Evolutionary conservation across 92 coral and sea anemone species (phyloP).

Genomic region (Diadumene lineata): DNA sequence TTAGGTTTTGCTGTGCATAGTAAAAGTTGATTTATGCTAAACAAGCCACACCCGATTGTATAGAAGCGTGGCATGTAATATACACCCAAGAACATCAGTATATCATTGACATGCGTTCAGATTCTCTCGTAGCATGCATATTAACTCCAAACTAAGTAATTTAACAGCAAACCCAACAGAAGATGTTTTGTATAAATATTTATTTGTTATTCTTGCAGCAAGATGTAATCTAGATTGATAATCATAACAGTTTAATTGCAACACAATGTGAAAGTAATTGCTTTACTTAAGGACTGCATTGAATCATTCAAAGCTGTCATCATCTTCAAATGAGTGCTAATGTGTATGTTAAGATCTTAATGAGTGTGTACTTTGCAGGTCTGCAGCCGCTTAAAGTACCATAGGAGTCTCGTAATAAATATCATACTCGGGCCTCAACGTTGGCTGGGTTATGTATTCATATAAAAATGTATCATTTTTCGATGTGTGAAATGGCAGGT

Average conservation of each 20-base stretch:
- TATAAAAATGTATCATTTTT: neutral
- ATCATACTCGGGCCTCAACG: neutral
- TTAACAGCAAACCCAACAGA: neutral
- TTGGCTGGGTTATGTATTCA: neutral
- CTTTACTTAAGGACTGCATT: neutral
- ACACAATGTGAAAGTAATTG: neutral
- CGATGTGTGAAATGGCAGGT: conserved; percentile 22
- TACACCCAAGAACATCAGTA: neutral
- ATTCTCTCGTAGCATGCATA: no score
- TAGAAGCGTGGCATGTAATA: conserved; percentile 13
- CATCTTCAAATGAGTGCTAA: neutral
- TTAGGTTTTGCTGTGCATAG: neutral
- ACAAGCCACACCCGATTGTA: conserved; percentile 15
- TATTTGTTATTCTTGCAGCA: neutral
- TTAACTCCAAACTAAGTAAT: no score
- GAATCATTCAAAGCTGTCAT: neutral
- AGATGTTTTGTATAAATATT: neutral
- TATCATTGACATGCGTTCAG: neutral
- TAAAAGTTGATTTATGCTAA: neutral
- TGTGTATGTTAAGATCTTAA: neutral
- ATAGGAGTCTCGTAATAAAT: neutral
- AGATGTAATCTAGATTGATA: neutral
- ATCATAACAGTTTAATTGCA: conserved; percentile 13
- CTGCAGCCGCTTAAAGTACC: neutral
- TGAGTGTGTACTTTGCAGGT: neutral